Conservation (phyloP, 2,797 vertebrate genomes). For the Acanthurus tractus region DNA sequence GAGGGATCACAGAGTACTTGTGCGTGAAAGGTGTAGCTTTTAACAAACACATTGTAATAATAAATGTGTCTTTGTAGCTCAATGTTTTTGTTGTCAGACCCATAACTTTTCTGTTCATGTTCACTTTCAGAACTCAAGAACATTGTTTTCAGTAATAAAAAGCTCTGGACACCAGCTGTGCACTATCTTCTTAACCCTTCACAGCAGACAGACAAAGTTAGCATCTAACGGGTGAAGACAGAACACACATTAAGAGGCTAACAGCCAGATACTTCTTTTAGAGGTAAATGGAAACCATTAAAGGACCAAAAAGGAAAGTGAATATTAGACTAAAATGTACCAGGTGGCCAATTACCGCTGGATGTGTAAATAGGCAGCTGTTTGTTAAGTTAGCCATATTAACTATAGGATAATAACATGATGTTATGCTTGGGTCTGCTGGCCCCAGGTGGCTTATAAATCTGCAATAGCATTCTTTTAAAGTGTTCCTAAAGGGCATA, state of each 20-base stretch:
- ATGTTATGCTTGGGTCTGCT: background rate
- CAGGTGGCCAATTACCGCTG: background rate
- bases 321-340: background rate
- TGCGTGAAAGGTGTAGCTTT: background rate
- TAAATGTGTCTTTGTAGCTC: background rate
- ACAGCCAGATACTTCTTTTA: background rate
- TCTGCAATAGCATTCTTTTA: background rate
- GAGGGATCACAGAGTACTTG: background rate
- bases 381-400: background rate
- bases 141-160: background rate
- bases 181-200: background rate
- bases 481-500: background rate
- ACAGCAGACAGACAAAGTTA: background rate
- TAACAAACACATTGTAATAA: no score
- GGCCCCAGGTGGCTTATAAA: no score
- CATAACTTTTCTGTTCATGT: background rate
- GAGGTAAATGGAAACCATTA: background rate
- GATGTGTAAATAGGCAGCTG: background rate
- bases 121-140: background rate
- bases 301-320: background rate
- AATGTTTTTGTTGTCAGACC: background rate
- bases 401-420: background rate
- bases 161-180: background rate
- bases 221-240: background rate
- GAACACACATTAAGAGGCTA: conserved; percentile 5